Evolutionary conservation across 92 coral and sea anemone species (phyloP), one percentile per base, ranked within the genome.

Genomic region (Paramuricea clavata): DNA sequence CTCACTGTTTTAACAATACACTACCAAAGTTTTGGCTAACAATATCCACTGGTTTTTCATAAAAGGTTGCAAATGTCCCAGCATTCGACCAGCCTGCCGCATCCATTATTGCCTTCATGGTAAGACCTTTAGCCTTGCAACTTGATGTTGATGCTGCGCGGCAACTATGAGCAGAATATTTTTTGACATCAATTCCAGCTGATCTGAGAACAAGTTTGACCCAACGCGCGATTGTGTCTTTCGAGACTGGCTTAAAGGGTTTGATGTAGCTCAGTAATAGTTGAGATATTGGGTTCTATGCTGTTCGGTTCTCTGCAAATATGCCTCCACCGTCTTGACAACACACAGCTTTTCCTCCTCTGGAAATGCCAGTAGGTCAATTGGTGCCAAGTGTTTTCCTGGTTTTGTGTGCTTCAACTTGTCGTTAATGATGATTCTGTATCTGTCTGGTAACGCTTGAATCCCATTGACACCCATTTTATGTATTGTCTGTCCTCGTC

Each of bases 321-420:
- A 75, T n/a, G 47, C 81, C 62, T 75, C 16, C n/a, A 75, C 23
- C 15, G 49, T 49, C 30, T 47, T 25, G 6, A 47, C 62, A 23
- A 75, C 64, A 47, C 64, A 42, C 6, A 75, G 50, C 21, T 32
- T 26, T 47, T 42, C 30, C 17, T 75, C 81, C 11, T 75, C 81
- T 22, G 32, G 60, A 31, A 75, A 89, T 12, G 81, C 86, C 0
- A 72, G 5, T 6, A 89, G 62, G 32, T 92, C 89, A 27, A 89
- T 26, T 47, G 91, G 87, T 25, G 26, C 70, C 21, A 86, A 76
- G 67, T 89, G 95, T 49, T 52, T 85, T 1, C 94, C 94, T 33
- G 92, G 89, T 74, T 80, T 91, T 13, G 85, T 54, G 44, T 88
- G 90, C 49, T 92, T 92, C 64, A 92, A 79, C 39, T 88, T 88